These are phyloP conservation scores for Tympanuchus pallidicinctus DNA, from an alignment of 2,113 vertebrate genomes.

Conservation along the genomic window DNA sequence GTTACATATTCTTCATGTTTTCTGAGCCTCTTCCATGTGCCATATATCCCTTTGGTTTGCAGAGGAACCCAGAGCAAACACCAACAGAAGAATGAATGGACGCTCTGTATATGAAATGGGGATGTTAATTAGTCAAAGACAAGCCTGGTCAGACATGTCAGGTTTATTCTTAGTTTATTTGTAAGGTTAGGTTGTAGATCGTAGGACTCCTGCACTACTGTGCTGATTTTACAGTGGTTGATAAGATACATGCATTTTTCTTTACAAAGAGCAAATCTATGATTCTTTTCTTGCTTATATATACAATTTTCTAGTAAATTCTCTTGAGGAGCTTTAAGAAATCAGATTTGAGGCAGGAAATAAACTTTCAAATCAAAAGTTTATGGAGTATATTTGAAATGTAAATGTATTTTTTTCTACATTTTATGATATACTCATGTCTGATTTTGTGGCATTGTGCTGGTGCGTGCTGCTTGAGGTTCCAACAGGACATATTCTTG, in stretches of 20 bases:
- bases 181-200: not conserved
- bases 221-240: not conserved
- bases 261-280: not conserved
- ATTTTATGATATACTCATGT: not conserved
- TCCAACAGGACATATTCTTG: not conserved
- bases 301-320: not conserved
- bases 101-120: not conserved
- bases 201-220: not conserved
- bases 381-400: not conserved
- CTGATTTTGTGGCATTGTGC: not conserved
- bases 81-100: not conserved
- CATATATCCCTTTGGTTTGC: not conserved
- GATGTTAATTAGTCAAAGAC: not conserved
- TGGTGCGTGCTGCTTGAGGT: not conserved
- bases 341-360: not conserved
- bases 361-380: not conserved
- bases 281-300: not conserved
- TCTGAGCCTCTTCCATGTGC: not conserved
- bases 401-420: not conserved
- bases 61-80: not conserved
- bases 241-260: not conserved
- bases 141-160: not conserved
- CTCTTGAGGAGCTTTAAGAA: not conserved
- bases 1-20: not conserved
- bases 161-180: not conserved